A percentile compares a stretch with the other conserved stretches of the same genome.
phyloP scores from a whole-genome alignment of 2,113 vertebrate species.

The Diphyllodes magnificus region DNA sequence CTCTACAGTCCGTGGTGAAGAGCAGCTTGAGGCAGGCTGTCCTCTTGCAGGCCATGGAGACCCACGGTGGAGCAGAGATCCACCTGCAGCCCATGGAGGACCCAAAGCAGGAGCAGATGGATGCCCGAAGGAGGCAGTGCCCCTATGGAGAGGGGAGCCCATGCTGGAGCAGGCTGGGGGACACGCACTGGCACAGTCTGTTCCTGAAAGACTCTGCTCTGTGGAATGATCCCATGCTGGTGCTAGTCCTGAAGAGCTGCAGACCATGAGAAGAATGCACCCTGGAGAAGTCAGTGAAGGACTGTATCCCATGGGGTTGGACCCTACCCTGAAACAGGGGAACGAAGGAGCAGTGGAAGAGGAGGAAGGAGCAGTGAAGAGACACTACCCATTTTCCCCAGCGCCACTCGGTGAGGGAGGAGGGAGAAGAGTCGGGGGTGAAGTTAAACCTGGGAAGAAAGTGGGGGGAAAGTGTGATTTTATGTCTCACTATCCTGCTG shows the following conservation, averaged over 20 bases:
- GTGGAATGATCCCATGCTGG: not conserved
- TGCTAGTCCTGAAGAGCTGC: not conserved
- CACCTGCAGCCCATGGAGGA: not conserved
- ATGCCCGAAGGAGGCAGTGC: not conserved
- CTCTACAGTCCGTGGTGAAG: not conserved
- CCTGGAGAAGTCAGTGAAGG: not conserved
- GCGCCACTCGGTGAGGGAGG: rapidly evolving
- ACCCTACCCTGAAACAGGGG: not conserved
- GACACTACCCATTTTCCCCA: rapidly evolving
- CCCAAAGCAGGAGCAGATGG: not conserved
- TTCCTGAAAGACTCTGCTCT: not conserved
- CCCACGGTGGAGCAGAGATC: rapidly evolving
- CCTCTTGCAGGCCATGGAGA: not conserved
- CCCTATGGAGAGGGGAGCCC: not conserved
- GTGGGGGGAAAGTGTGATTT: not conserved
- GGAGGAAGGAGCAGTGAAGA: not conserved
- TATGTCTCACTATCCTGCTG: not conserved
- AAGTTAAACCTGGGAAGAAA: not conserved
- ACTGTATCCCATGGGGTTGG: not conserved
- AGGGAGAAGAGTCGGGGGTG: not conserved
- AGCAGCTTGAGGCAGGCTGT: not conserved
- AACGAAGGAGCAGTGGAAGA: not conserved
- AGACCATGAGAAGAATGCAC: not conserved
- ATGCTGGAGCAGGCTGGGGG: not conserved
- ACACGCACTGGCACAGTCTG: not conserved